phyloP scores from a whole-genome alignment of 2,888 invertebrate species.

The Sinhomidia bicolor region DNA sequence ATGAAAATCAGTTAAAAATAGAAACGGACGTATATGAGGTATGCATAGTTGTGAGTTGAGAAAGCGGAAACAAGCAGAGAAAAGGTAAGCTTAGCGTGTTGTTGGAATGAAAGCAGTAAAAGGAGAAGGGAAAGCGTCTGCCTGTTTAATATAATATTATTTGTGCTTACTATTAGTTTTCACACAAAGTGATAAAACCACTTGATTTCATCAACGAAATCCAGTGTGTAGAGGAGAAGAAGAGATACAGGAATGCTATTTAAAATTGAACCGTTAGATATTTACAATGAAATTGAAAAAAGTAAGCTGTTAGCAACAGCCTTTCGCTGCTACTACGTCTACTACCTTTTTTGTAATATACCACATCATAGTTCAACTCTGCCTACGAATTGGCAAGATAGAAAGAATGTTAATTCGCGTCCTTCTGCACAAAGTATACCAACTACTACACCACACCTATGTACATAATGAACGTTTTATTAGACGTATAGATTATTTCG shows the following conservation, averaged over 20 bases:
- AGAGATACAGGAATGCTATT: not conserved
- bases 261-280: not conserved
- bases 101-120: slow-evolving; percentile 22
- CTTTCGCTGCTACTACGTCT: not conserved
- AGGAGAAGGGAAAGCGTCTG: not conserved
- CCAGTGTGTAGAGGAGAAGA: not conserved
- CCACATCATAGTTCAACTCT: slow-evolving; percentile 15
- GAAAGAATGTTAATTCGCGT: slow-evolving; percentile 34
- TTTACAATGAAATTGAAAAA: slow-evolving; percentile 20
- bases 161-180: not conserved
- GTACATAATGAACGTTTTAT: not conserved
- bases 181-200: not conserved
- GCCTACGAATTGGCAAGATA: not conserved
- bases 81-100: not conserved
- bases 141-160: slow-evolving; percentile 20
- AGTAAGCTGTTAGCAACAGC: not conserved
- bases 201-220: not conserved
- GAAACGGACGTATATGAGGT: no score
- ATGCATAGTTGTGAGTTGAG: slow-evolving; percentile 4
- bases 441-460: not conserved
- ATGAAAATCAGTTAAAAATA: slow-evolving; percentile 46
- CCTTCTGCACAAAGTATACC: slow-evolving; percentile 9
- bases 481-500: not conserved
- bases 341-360: not conserved
- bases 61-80: not conserved